Base-by-base conservation (phyloP, 2,888 invertebrate species). In the Callosobruchus maculatus region DNA sequence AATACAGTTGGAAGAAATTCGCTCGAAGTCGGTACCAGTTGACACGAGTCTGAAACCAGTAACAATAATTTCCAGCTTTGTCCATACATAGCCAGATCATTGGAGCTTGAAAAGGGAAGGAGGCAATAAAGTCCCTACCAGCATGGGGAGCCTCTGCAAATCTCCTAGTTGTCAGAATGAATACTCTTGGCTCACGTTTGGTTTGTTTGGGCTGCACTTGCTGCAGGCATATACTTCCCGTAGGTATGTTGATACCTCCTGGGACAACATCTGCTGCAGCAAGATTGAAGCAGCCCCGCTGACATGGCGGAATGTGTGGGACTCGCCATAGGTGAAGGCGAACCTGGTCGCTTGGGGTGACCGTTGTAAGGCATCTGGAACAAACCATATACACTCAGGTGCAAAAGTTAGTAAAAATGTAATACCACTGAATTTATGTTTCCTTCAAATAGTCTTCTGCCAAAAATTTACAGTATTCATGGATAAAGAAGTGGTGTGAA, bases 171-270 rank as follows among this genome's bases (percentile, higher is more conserved):
- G 49, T 5, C 13, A 18, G 49, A 49, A 49, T 49, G 49, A 49
- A 49, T 18, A 49, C 1, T 49, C 49, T 49, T 49, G 49, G 7
- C 49, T 70, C 30, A 30, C 30, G 93, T 93, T 89, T 94, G 94
- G 87, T 93, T 94, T 82, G 91, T 92, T 87, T 93, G 93, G 84
- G 93, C 93, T 81, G 93, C 93, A 85, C 94, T 92, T 81, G 94
- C 93, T 79, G 94, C 94, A 82, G 95, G 94, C 91, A 95, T 94
- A 90, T 95, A 95, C 89, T 95, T 95, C 84, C 94, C 94, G 88
- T 94, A 94, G 81, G 94, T 94, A 91, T 94, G 92, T 91, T 93
- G 96, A 88, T 96, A 96, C 86, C 95, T 93, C 86, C 95, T 94
- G 68, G 95, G 94, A 85, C 95, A 95, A 88, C 95, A 95, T 80